Evolutionary conservation across 2,888 invertebrate genomes (phyloP), one percentile per base, ranked within the genome.

Genomic region (Abrostola tripartita): DNA sequence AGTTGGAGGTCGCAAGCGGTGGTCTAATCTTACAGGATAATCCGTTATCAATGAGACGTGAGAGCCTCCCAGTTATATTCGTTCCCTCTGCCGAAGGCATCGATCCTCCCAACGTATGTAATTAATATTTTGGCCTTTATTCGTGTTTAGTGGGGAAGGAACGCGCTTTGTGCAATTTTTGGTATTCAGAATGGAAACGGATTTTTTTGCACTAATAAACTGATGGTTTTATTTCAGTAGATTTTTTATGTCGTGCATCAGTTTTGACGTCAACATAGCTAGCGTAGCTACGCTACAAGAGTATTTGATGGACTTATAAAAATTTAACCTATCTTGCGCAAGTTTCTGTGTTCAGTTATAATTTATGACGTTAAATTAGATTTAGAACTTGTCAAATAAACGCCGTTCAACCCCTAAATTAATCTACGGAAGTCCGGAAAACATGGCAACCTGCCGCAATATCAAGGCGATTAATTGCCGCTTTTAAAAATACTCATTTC

Each of bases 11-110:
- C 85, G 85, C 76, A 79, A 81, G 76, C 82, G 75, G 77, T 81
- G 84, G 83, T 86, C 87, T 90, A 89, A 91, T 91, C 88, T 87
- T 82, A 65, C 63, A 72, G 87, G 89, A 89, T 90, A 90, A 90
- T 86, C 90, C 89, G 81, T 81, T 88, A 86, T 87, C 90, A 89
- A 90, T 90, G 89, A 86, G 85, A 82, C 84, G 85, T 78, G 84
- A 65, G 72, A 61, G 56, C 71, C 52, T 58, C 67, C 71, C 79
- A 75, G 73, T 35, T 63, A 66, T 71, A 67, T 52, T 51, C 65
- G 49, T 24, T 42, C 36, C 38, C 55, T 47, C 52, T 6, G 47
- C 61, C 62, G 37, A 56, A 11, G 37, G 8, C 62, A 68, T 74
- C 79, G 77, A 74, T 74, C 66, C 58, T 51, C 38, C 52, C 51